Conservation (phyloP, 2,797 vertebrate genomes). For the Anguilla marmorata region DNA sequence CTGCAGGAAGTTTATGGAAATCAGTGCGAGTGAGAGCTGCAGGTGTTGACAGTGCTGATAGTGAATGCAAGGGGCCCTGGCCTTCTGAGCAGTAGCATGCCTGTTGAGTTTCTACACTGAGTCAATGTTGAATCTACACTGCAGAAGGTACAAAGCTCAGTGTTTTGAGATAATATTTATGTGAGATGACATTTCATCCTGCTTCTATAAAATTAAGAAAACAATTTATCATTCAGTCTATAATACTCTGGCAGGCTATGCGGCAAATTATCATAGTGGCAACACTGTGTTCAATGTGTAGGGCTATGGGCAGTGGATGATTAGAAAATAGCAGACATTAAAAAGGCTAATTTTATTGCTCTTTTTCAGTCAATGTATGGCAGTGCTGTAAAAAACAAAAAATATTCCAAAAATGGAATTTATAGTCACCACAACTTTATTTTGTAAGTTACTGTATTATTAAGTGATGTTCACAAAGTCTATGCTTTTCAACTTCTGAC, state of each 20-base stretch:
- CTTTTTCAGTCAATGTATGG: not conserved
- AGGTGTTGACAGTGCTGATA: not conserved
- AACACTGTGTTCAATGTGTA: not conserved
- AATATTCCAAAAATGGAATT: not conserved
- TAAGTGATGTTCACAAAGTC: not conserved
- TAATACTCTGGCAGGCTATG: not conserved
- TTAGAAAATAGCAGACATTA: not conserved
- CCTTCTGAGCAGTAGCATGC: not conserved
- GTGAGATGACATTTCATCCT: not conserved
- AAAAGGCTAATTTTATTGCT: not conserved
- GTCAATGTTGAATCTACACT: not conserved
- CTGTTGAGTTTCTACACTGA: not conserved
- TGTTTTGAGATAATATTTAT: not conserved
- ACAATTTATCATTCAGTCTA: not conserved
- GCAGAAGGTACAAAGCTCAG: not conserved
- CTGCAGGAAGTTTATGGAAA: constrained; percentile 28
- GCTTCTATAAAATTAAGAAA: not conserved
- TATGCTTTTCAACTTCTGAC: not conserved
- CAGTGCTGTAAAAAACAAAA: not conserved
- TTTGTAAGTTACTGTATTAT: not conserved
- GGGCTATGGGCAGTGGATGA: not conserved
- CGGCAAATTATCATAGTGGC: not conserved
- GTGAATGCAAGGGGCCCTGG: not conserved
- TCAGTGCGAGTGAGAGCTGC: not conserved
- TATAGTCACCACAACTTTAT: not conserved